Evolutionary conservation across 2,113 vertebrate genomes (phyloP).

Genomic region (Zosterops pallidus): DNA sequence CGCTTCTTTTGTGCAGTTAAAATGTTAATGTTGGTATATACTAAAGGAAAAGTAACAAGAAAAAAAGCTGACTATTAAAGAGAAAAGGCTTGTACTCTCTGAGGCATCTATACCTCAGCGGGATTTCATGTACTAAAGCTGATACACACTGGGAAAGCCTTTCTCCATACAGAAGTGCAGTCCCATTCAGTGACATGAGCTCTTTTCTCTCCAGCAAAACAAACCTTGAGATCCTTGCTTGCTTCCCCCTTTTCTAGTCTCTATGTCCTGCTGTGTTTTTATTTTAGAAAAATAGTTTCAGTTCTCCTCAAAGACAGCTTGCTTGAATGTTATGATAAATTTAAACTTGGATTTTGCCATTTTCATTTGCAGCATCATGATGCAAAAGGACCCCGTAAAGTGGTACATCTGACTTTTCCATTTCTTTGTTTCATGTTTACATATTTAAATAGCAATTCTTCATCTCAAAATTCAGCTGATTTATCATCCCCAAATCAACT

Average conservation of each 20-base stretch:
- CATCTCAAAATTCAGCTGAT: neutral
- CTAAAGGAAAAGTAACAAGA: neutral
- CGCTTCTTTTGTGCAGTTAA: slow-evolving; percentile 48
- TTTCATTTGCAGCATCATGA: neutral
- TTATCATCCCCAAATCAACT: neutral
- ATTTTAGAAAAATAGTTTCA: slow-evolving; percentile 70
- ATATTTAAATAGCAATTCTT: neutral
- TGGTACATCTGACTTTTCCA: neutral
- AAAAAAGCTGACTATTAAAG: slow-evolving; percentile 38
- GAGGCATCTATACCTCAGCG: slow-evolving; percentile 50
- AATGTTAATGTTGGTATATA: slow-evolving; percentile 44
- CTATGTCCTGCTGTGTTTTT: slow-evolving; percentile 68
- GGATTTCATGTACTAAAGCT: slow-evolving; percentile 59
- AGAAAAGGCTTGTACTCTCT: slow-evolving; percentile 46
- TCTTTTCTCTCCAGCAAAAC: slow-evolving; percentile 61
- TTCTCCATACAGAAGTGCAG: slow-evolving; percentile 44
- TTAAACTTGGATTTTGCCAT: slow-evolving; percentile 29
- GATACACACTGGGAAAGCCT: slow-evolving; percentile 55
- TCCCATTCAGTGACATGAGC: slow-evolving; percentile 53
- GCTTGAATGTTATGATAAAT: slow-evolving; percentile 55
- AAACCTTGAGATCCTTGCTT: slow-evolving; percentile 63
- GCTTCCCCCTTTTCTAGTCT: slow-evolving; percentile 42
- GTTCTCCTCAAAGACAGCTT: slow-evolving; percentile 44
- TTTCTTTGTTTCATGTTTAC: neutral
- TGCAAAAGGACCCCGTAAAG: neutral